Evolutionary conservation across 1,140 invertebrate genomes (phyloP), one percentile per base, ranked within the genome.

Genomic region (Vollenhovia emeryi): DNA sequence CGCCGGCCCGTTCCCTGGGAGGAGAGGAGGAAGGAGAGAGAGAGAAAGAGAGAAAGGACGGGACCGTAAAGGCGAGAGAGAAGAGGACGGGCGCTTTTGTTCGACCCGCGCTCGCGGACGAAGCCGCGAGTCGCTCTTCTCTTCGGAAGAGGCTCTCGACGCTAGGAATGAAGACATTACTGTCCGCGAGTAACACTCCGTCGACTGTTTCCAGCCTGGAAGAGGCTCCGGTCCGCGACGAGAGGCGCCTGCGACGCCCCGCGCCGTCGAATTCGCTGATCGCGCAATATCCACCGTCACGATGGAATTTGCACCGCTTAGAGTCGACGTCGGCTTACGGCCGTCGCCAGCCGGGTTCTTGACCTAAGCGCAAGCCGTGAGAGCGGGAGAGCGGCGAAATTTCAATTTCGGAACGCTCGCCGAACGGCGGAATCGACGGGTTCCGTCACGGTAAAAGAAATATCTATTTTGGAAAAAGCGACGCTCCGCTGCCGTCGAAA

Each of bases 101-200:
- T 88, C 87, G 86, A 85, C 78, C n/a, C n/a, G n/a, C 83, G 86
- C 86, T 89, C 84, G n/a, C 69, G 74, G 75, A 89, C 82, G 43
- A 79, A 87, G 66, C n/a, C 83, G 75, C 74, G 79, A 87, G 68
- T 88, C 69, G 86, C 78, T 68, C 74, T 85, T 85, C 64, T 66
- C 82, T 80, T 45, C 33, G 43, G 59, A 74, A 84, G 86, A 88
- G 78, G 71, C 87, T 88, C 66, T 82, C 66, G 78, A 82, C 66
- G 40, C 21, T 57, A 66, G 43, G 50, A 82, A 82, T 82, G 66
- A 82, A 82, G 78, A 82, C 78, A 82, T 82, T 82, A 82, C 50
- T 73, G 66, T 82, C 78, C 78, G 36, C 50, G 27, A 66, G 66
- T 71, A 59, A 57, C 57, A 43, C 78, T 82, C 64, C 18, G 76